These are phyloP conservation scores for Amiota mariae DNA, from an alignment of 2,888 invertebrate species.

Conservation along the genomic window DNA sequence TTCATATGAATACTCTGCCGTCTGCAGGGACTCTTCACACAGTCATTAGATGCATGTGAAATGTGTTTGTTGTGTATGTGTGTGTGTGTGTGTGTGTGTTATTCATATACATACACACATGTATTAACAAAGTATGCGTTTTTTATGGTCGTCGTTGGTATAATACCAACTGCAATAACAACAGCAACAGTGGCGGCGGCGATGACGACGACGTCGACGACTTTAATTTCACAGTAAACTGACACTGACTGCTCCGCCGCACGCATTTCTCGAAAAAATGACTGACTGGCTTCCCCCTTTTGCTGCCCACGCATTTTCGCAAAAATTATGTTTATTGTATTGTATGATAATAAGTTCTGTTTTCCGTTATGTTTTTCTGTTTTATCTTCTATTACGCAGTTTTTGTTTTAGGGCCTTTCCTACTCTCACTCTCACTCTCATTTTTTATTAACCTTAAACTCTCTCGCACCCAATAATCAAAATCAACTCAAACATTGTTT, in stretches of 20 bases:
- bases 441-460: no score
- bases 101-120: neutral
- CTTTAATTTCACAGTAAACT: slow-evolving; percentile 16
- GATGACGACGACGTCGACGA: neutral
- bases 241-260: no score
- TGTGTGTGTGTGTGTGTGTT: slow-evolving; percentile 27
- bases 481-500: no score
- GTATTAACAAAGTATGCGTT: neutral
- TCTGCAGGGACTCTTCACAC: neutral
- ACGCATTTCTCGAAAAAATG: no score
- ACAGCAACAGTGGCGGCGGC: no score
- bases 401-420: neutral
- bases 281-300: no score
- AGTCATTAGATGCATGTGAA: slow-evolving; percentile 5
- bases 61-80: slow-evolving; percentile 25
- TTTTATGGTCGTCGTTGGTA: no score
- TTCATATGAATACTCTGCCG: no score
- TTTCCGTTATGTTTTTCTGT: slow-evolving; percentile 12
- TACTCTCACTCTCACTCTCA: neutral
- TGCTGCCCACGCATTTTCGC: no score
- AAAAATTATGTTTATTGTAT: no score
- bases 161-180: no score
- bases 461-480: no score
- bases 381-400: slow-evolving; percentile 27
- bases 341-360: neutral